Conservation (phyloP, 2,888 invertebrate genomes). For the Subacronicta megacephala region DNA sequence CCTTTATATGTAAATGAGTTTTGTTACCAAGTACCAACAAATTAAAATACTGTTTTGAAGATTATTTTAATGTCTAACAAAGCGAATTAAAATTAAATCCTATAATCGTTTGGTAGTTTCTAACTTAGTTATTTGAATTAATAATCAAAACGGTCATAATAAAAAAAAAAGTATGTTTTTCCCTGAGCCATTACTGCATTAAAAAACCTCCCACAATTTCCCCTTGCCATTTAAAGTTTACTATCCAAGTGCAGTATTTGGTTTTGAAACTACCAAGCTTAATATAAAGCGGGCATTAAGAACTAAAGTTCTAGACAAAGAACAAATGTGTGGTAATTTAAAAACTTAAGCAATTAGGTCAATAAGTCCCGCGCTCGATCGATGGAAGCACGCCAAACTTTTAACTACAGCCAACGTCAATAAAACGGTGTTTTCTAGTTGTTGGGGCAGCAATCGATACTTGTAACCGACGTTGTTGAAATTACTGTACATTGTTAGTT, state of each 20-base stretch:
- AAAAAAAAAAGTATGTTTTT: not conserved
- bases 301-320: slow-evolving; percentile 51
- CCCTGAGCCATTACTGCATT: not conserved
- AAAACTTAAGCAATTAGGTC: slow-evolving; percentile 85
- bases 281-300: slow-evolving; percentile 43
- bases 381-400: slow-evolving; percentile 71
- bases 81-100: not conserved
- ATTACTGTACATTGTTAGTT: slow-evolving; percentile 31
- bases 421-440: slow-evolving; percentile 74
- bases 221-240: slow-evolving; percentile 20
- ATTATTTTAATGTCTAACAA: slow-evolving; percentile 13
- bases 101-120: not conserved
- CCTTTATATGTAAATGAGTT: slow-evolving; percentile 49
- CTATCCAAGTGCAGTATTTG: slow-evolving; percentile 44
- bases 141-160: not conserved
- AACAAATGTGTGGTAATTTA: slow-evolving; percentile 69
- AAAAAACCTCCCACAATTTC: slow-evolving; percentile 11
- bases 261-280: slow-evolving; percentile 30
- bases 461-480: slow-evolving; percentile 57
- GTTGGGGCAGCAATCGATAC: slow-evolving; percentile 74
- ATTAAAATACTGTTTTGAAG: slow-evolving; percentile 32
- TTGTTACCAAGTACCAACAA: slow-evolving; percentile 19
- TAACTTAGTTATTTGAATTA: no score
- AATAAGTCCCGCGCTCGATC: slow-evolving; percentile 77
- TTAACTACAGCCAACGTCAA: slow-evolving; percentile 72